A percentile compares a stretch with the other conserved stretches of the same genome.
Conservation (phyloP, 1,140 invertebrate genomes). For the Antheraea mylitta region DNA sequence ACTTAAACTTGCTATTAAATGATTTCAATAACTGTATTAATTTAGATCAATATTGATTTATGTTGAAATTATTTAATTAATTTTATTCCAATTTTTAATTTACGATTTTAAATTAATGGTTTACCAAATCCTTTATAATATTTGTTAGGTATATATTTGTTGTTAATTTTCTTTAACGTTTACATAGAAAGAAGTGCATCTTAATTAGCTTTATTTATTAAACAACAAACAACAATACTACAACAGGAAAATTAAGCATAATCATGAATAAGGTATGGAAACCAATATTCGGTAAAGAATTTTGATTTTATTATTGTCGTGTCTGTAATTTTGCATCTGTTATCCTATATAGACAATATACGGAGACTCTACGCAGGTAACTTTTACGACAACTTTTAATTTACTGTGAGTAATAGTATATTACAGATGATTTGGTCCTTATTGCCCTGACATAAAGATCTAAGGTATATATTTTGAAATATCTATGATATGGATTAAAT, state of each 20-base stretch:
- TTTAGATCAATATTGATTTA: not conserved
- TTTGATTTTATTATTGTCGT: not conserved
- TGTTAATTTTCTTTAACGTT: no score
- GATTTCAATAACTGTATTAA: not conserved
- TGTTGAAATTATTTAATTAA: not conserved
- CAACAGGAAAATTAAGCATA: not conserved
- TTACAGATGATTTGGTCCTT: slow-evolving; percentile 25
- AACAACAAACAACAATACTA: no score
- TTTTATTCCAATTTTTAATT: no score
- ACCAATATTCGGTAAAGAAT: not conserved
- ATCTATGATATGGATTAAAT: not conserved
- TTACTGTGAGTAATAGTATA: slow-evolving; percentile 3
- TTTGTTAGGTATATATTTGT: no score
- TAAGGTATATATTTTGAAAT: not conserved
- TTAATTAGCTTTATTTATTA: no score
- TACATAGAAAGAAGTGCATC: no score
- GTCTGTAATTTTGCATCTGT: not conserved
- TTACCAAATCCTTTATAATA: no score
- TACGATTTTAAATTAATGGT: no score
- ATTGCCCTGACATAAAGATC: slow-evolving; percentile 3
- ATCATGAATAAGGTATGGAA: not conserved
- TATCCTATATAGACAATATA: slow-evolving; percentile 56
- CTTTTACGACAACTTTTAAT: slow-evolving; percentile 28
- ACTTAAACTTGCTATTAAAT: not conserved
- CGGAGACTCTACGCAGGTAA: slow-evolving; percentile 68